Base-by-base conservation (phyloP, 1,140 invertebrate genomes). In the Drosophila jambulina region DNA sequence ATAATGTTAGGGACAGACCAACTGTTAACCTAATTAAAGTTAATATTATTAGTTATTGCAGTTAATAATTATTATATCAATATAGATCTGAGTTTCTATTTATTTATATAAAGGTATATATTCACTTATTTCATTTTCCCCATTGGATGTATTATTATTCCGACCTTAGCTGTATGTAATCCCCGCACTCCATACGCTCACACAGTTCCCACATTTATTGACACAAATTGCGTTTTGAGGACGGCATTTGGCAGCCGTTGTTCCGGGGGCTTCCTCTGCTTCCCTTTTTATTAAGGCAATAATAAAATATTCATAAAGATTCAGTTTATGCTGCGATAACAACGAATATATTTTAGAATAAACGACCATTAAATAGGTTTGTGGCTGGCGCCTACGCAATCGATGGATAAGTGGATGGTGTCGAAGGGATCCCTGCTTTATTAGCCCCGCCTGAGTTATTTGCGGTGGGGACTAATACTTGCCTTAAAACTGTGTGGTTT, bases 231-330 rank as follows among this genome's bases (percentile, higher is more conserved):
- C 85, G 87, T 84, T 80, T 85, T 81, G 59, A 68, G 68, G 65
- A 57, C 68, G 42, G 49, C 62, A 76, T 60, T 76, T 75, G 71
- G 32, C 54, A 78, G 76, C 75, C 65, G 45, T 53, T 9, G 75
- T 57, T 36, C 25, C 21, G 27, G 32, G 32, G 15, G 34, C 48
- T 76, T 38, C 54, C 62, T 46, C 23, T 29, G 59, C 57, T 40
- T 48, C 63, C 68, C 32, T 68, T 80, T 90, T 88, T 84, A 84
- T 88, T 90, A 75, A 81, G 78, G 81, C 75, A 78, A 84, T 90
- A 90, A 88, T 88, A 90, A 88, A 90, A 88, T 88, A 90, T 88
- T 88, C 84, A 88, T 88, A 88, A 90, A 88, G 80, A 88, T 88
- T 88, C 69, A 60, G 80, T 81, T 81, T 80, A 75, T 70, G 80